A percentile compares a stretch with the other conserved stretches of the same genome.
Evolutionary conservation across 2,113 vertebrate species (phyloP).

Genomic region (Equus quagga): DNA sequence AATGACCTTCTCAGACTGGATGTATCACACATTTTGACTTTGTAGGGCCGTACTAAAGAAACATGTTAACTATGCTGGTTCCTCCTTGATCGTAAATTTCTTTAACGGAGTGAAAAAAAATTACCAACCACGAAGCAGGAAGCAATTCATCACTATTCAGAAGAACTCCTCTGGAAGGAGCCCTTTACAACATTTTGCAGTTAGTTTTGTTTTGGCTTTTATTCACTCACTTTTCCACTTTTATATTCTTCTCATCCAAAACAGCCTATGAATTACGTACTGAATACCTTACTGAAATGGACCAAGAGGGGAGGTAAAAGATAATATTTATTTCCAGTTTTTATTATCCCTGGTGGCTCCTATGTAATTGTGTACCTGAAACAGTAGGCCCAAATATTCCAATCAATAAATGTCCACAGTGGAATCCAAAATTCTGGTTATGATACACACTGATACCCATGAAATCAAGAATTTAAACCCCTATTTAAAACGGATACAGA

Average conservation of each 20-base stretch:
- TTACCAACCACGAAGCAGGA: slow-evolving; percentile 87
- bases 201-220: slow-evolving; percentile 77
- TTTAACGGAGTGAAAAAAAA: slow-evolving; percentile 67
- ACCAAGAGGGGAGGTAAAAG: background rate
- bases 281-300: slow-evolving; percentile 63
- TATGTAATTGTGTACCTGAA: background rate
- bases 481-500: slow-evolving; percentile 18
- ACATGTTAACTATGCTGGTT: slow-evolving; percentile 81
- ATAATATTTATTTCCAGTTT: slow-evolving; percentile 51
- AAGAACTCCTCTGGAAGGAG: slow-evolving; percentile 83
- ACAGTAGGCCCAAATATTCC: background rate
- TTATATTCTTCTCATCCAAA: slow-evolving; percentile 75
- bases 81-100: slow-evolving; percentile 87
- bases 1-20: slow-evolving; percentile 60
- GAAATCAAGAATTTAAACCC: background rate
- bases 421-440: background rate
- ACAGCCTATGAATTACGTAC: slow-evolving; percentile 62
- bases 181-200: slow-evolving; percentile 81
- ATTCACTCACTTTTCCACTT: slow-evolving; percentile 74
- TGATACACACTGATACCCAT: background rate
- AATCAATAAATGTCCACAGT: background rate
- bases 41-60: slow-evolving; percentile 62
- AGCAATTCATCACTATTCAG: slow-evolving; percentile 88
- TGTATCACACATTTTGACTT: slow-evolving; percentile 28
- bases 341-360: background rate